Evolutionary conservation across 1,140 invertebrate species (phyloP), one percentile per base, ranked within the genome.

Genomic region (Coboldia fuscipes): DNA sequence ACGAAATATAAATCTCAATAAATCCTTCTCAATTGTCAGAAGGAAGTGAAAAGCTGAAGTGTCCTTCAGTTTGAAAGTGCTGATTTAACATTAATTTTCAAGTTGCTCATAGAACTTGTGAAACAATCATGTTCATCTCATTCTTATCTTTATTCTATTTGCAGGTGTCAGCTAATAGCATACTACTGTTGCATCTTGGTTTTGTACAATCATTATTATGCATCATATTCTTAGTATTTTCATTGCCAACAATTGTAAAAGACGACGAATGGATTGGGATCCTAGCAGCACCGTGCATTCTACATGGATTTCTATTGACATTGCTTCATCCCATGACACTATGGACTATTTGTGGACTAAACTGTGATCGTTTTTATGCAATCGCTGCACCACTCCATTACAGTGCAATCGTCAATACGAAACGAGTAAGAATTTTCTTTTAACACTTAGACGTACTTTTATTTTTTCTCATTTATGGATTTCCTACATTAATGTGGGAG

Each of bases 301-400:
- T 72, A 0, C 62, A 69, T 33, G 71, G 70, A 19, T 72, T 71
- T 43, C 47, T 80, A 2, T 62, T 76, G 38, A 68, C 71, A 5
- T 58, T 78, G 1, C 54, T 83, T 10, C 75, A 80, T 42, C 73
- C 76, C 0, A 59, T 80, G 19, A 67, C 72, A 12, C 57, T 81
- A 20, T 83, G 77, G 77, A 81, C 76, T 2, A 66, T 83, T 3
- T 76, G 75, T 35, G 77, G 76, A 16, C 56, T 82, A 24, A 79
- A 80, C 46, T 77, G 74, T 40, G 77, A 81, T 55, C 63, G 75
- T 37, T 81, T 75, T 42, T 76, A 72, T 41, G 76, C 77, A 15
- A 81, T 83, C 28, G 68, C 75, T 2, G 66, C 75, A 2, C 78
- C 79, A 2, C 48, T 83, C 24, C 75, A 80, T 49, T 82, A 80